phyloP scores from a whole-genome alignment of 2,888 invertebrate genomes.

The Thera obeliscata region DNA sequence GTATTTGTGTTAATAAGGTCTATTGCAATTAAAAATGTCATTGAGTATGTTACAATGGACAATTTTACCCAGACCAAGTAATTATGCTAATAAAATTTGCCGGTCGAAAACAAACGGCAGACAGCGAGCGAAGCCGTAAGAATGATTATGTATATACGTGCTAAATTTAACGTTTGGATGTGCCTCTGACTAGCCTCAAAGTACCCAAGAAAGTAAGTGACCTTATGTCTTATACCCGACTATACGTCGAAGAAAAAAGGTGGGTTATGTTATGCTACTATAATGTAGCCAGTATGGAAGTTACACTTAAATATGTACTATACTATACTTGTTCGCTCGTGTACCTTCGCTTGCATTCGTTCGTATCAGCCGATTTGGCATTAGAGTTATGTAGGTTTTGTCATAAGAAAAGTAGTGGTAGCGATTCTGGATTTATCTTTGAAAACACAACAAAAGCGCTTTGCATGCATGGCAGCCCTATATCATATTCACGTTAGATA shows the following conservation, averaged over 20 bases:
- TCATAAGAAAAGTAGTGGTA: slow-evolving; percentile 6
- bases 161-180: not conserved
- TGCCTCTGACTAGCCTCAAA: not conserved
- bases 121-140: not conserved
- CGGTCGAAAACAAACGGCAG: not conserved
- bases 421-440: slow-evolving; percentile 6
- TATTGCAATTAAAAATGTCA: not conserved
- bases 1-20: not conserved
- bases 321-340: not conserved
- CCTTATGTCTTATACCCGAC: too few species aligned
- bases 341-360: not conserved
- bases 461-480: not conserved
- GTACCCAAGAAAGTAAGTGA: too few species aligned
- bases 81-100: not conserved
- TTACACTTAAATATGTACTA: not conserved
- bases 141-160: not conserved
- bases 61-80: slow-evolving; percentile 10
- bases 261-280: too few species aligned
- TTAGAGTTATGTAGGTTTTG: slow-evolving; percentile 2
- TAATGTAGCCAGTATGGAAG: not conserved
- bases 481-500: not conserved
- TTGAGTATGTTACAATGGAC: slow-evolving; percentile 15
- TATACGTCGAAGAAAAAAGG: too few species aligned
- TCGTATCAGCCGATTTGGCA: not conserved
- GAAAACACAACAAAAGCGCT: slow-evolving; percentile 5